phyloP scores from a whole-genome alignment of 2,797 vertebrate species.

The Xiphophorus birchmanni region DNA sequence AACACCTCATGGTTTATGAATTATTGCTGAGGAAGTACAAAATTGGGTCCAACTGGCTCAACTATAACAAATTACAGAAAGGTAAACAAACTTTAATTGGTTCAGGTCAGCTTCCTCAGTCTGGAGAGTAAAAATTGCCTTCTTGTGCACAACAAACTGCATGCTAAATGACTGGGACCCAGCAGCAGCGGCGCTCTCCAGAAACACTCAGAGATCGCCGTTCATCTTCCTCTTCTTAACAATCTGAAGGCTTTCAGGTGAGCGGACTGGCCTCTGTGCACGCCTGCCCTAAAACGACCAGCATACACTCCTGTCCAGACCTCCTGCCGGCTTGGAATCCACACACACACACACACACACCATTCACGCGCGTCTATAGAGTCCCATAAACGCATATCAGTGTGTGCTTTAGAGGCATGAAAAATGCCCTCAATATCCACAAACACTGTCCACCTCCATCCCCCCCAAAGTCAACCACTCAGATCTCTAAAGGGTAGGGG shows the following conservation, averaged over 20 bases:
- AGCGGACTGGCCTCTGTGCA: slow-evolving; percentile 81
- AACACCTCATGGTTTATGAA: neutral
- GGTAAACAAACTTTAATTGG: slow-evolving; percentile 1
- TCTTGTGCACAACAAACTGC: neutral
- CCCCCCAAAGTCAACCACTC: slow-evolving; percentile 47
- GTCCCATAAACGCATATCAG: slow-evolving; percentile 5
- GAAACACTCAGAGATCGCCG: neutral
- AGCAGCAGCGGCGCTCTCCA: neutral
- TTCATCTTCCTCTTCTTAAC: slow-evolving; percentile 17
- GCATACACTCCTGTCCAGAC: slow-evolving; percentile 84
- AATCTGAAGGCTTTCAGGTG: slow-evolving; percentile 63
- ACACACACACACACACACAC: slow-evolving; percentile 53
- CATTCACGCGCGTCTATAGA: neutral
- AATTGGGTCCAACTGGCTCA: slow-evolving; percentile 2
- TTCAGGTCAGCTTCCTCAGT: slow-evolving; percentile 1
- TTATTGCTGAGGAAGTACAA: slow-evolving; percentile 22
- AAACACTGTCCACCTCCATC: slow-evolving; percentile 12
- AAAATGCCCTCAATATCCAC: slow-evolving; percentile 19
- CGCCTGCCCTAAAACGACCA: slow-evolving; percentile 83
- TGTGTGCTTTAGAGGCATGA: neutral
- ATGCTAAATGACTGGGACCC: neutral
- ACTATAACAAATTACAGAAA: slow-evolving; percentile 14
- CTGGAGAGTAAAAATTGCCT: neutral
- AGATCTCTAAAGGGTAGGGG: slow-evolving; percentile 35
- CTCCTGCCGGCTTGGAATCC: slow-evolving; percentile 82